phyloP scores from a whole-genome alignment of 2,888 invertebrate genomes.

The Agonum fuliginosum region DNA sequence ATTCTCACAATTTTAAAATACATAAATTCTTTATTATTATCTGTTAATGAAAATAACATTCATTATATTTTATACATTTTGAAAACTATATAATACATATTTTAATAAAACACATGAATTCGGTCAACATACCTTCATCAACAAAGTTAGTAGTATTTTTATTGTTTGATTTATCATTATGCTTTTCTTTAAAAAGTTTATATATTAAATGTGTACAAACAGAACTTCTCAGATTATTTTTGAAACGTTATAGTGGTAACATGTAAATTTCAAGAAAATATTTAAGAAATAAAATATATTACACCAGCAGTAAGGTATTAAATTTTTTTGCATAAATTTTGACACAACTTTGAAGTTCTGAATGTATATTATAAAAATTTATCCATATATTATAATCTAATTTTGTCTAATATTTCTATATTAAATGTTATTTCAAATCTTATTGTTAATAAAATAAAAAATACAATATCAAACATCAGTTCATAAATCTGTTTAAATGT shows the following conservation, averaged over 20 bases:
- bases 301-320: too few species aligned
- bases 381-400: constrained; percentile 5
- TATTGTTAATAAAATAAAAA: constrained; percentile 1
- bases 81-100: constrained; percentile 49
- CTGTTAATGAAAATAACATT: constrained; percentile 59
- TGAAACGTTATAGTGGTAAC: not conserved
- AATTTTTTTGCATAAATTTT: constrained; percentile 2
- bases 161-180: constrained; percentile 40
- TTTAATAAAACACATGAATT: constrained; percentile 58
- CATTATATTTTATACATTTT: constrained; percentile 58
- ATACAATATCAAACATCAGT: not conserved
- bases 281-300: too few species aligned
- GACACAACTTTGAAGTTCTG: not conserved
- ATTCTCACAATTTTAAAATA: constrained; percentile 36
- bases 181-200: constrained; percentile 1
- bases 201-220: constrained; percentile 1
- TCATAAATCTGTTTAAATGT: constrained; percentile 1
- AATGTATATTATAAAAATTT: constrained; percentile 12
- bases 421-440: constrained; percentile 13
- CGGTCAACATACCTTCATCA: constrained; percentile 45
- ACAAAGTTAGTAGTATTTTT: constrained; percentile 14
- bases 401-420: constrained; percentile 21
- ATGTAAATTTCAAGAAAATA: not conserved
- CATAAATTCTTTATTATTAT: constrained; percentile 58
- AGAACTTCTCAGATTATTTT: not conserved